These are phyloP conservation scores for Onychorhynchus coronatus DNA, from an alignment of 2,113 vertebrate genomes.

Conservation along the genomic window DNA sequence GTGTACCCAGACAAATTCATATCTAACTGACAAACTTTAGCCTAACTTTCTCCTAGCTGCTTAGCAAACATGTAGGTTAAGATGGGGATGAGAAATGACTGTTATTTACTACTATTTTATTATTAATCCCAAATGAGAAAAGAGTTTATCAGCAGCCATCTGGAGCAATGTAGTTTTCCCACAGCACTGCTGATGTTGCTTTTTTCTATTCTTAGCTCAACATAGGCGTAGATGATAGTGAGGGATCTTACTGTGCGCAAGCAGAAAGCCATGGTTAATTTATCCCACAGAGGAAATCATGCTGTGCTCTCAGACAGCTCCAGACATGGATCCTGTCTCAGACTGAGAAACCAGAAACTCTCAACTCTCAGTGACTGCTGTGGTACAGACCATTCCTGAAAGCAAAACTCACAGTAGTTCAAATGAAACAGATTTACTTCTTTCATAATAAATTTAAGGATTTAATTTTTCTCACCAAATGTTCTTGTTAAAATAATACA, in stretches of 20 bases:
- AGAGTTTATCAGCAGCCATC: conserved; percentile 43
- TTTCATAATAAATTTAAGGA: not conserved
- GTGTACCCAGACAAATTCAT: not conserved
- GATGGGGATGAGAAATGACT: not conserved
- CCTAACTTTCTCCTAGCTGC: not conserved
- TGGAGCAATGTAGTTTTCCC: conserved; percentile 54
- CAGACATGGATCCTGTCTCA: conserved; percentile 53
- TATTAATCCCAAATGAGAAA: conserved; percentile 23
- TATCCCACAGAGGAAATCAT: conserved; percentile 52
- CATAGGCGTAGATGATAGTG: conserved; percentile 27
- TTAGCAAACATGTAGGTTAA: not conserved
- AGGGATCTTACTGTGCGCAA: conserved; percentile 39
- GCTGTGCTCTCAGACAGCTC: conserved; percentile 60
- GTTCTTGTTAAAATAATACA: not conserved
- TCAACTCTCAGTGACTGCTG: conserved; percentile 21
- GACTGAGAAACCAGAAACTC: conserved; percentile 51
- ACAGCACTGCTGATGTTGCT: conserved; percentile 61
- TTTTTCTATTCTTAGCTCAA: conserved; percentile 66
- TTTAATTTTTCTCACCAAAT: not conserved
- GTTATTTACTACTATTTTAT: not conserved
- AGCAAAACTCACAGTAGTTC: conserved; percentile 10
- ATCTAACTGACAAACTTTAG: not conserved
- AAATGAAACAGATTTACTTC: not conserved
- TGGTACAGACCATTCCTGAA: conserved; percentile 3
- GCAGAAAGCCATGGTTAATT: conserved; percentile 50